A percentile compares a stretch with the other conserved stretches of the same genome.
Evolutionary conservation across 2,797 vertebrate species (phyloP).

Genomic region (Rhincodon typus): DNA sequence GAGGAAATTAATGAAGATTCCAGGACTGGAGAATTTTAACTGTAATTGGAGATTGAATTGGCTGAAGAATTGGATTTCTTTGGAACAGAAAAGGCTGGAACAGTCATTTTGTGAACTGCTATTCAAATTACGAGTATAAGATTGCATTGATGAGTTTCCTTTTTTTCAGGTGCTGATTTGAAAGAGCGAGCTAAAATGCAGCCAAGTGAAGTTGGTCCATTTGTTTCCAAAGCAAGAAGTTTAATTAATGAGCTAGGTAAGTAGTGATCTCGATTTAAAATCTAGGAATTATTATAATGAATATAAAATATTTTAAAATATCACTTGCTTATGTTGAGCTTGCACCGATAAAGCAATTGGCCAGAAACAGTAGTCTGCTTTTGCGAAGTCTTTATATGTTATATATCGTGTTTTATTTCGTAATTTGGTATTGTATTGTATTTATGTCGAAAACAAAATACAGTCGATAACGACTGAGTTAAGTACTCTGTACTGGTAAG

Average conservation of each 20-base stretch:
- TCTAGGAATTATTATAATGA: constrained; percentile 29
- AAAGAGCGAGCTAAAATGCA: constrained; percentile 95
- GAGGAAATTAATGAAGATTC: not conserved
- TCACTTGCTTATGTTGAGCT: not conserved
- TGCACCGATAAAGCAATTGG: not conserved
- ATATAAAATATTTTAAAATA: not conserved
- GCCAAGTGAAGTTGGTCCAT: constrained; percentile 85
- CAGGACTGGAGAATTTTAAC: not conserved
- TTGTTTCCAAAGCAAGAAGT: constrained; percentile 82
- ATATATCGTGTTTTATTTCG: not conserved
- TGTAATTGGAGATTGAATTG: not conserved
- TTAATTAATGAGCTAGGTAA: constrained; percentile 88
- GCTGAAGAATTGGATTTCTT: not conserved
- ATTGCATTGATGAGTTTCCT: not conserved
- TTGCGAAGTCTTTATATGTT: not conserved
- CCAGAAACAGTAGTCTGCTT: not conserved
- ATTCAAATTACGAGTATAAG: not conserved
- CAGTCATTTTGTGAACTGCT: not conserved
- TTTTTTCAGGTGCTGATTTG: constrained; percentile 82
- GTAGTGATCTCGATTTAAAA: constrained; percentile 41
- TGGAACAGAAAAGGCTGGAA: not conserved
- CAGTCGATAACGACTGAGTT: not conserved
- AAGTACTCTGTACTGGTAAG: no score
- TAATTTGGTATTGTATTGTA: not conserved
- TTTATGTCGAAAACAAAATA: not conserved